These are phyloP conservation scores for Tenthredo livida DNA, from an alignment of 2,888 invertebrate species.

Conservation along the genomic window DNA sequence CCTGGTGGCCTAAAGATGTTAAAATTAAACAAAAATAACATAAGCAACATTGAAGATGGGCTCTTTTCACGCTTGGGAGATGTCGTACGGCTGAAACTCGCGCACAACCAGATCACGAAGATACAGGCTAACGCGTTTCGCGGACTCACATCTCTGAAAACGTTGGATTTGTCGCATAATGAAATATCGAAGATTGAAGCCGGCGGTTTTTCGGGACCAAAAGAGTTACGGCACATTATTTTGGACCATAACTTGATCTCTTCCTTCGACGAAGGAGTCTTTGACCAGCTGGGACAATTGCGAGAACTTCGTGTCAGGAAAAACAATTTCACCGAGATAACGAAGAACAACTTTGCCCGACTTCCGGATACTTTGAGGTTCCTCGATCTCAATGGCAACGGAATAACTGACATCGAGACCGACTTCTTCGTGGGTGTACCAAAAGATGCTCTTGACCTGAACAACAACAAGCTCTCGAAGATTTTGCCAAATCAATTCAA, in stretches of 20 bases:
- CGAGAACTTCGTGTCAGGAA: constrained; percentile 76
- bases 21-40: constrained; percentile 58
- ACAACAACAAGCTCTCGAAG: constrained; percentile 71
- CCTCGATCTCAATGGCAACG: constrained; percentile 76
- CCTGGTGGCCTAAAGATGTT: constrained; percentile 62
- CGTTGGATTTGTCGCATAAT: constrained; percentile 74
- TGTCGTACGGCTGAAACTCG: constrained; percentile 51
- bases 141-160: constrained; percentile 60
- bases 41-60: constrained; percentile 60
- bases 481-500: constrained; percentile 51
- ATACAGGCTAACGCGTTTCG: constrained; percentile 18
- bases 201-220: constrained; percentile 73
- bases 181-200: constrained; percentile 69
- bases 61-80: constrained; percentile 58
- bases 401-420: constrained; percentile 73
- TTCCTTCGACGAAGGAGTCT: constrained; percentile 71
- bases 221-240: constrained; percentile 63
- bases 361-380: constrained; percentile 73
- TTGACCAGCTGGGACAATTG: constrained; percentile 72
- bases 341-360: constrained; percentile 72
- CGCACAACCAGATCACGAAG: constrained; percentile 17
- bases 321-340: constrained; percentile 74
- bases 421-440: constrained; percentile 75
- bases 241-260: constrained; percentile 73
- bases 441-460: constrained; percentile 75